Percentiles rank a stretch among this genome's conserved stretches.
These are phyloP conservation scores for Embidobia sp. DNA, from an alignment of 2,888 invertebrate genomes.

Conservation along the genomic window DNA sequence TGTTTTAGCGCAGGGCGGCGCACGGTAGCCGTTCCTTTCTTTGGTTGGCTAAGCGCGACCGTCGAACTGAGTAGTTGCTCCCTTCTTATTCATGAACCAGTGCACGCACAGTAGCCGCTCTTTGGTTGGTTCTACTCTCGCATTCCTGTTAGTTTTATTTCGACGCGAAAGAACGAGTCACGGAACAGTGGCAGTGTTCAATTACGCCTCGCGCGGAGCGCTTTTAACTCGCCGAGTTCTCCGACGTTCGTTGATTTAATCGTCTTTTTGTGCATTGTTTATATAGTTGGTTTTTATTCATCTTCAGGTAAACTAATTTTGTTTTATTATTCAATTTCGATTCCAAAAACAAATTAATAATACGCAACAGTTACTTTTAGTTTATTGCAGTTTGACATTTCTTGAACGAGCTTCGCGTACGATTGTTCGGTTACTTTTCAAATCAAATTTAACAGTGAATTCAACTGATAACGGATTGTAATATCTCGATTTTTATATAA, in stretches of 20 bases:
- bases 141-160: conserved; percentile 66
- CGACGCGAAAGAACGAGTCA: conserved; percentile 62
- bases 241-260: neutral
- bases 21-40: conserved; percentile 78
- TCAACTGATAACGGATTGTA: too few relatives aligned
- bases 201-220: conserved; percentile 22
- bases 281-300: neutral
- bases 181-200: conserved; percentile 49
- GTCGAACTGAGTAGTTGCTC: conserved; percentile 65
- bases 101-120: conserved; percentile 75
- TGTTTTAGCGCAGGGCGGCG: conserved; percentile 80
- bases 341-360: too few relatives aligned
- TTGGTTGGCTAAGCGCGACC: conserved; percentile 78
- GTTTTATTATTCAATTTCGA: too few relatives aligned
- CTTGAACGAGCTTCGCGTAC: too few relatives aligned
- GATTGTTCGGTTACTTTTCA: too few relatives aligned
- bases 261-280: neutral
- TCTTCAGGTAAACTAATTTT: neutral
- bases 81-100: conserved; percentile 73
- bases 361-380: too few relatives aligned
- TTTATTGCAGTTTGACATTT: too few relatives aligned
- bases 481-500: too few relatives aligned
- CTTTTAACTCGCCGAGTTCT: neutral
- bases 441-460: too few relatives aligned
- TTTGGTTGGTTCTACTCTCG: conserved; percentile 73